Conservation (phyloP, 2,888 invertebrate species). For the Drosophila atroscutellata region DNA sequence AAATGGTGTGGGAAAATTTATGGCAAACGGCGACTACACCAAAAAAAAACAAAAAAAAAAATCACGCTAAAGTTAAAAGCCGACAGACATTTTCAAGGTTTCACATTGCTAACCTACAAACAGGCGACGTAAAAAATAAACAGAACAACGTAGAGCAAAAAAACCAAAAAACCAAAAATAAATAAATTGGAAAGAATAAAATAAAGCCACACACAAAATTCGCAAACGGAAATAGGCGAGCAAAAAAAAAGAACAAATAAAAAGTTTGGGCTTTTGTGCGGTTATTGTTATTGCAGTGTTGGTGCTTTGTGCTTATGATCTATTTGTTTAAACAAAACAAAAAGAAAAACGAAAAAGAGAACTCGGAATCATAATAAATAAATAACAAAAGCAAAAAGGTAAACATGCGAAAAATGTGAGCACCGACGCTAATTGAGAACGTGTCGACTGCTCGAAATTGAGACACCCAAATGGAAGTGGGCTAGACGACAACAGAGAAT, state of each 20-base stretch:
- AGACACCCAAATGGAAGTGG: slow-evolving; percentile 22
- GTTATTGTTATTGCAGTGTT: slow-evolving; percentile 41
- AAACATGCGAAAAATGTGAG: slow-evolving; percentile 34
- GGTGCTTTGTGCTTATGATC: slow-evolving; percentile 30
- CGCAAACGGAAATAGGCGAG: slow-evolving; percentile 53
- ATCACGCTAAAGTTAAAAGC: slow-evolving; percentile 39
- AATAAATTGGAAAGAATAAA: slow-evolving; percentile 42
- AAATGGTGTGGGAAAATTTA: slow-evolving; percentile 43
- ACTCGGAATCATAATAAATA: slow-evolving; percentile 18
- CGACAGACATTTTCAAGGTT: slow-evolving; percentile 66
- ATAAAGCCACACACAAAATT: slow-evolving; percentile 39
- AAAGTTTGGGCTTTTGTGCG: slow-evolving; percentile 36
- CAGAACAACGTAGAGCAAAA: slow-evolving; percentile 61
- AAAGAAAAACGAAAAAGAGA: not conserved
- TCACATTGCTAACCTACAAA: slow-evolving; percentile 74
- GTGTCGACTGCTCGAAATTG: slow-evolving; percentile 16
- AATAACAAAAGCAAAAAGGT: slow-evolving; percentile 19
- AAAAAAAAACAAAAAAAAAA: slow-evolving; percentile 21
- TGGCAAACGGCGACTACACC: slow-evolving; percentile 12
- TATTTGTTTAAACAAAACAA: slow-evolving; percentile 42
- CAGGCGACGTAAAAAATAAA: slow-evolving; percentile 55
- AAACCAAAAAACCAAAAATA: slow-evolving; percentile 22
- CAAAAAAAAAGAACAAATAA: slow-evolving; percentile 35
- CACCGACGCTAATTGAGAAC: slow-evolving; percentile 31
- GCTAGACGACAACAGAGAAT: slow-evolving; percentile 8